Evolutionary conservation across 2,113 vertebrate species (phyloP).

Genomic region (Macheiramphus alcinus): DNA sequence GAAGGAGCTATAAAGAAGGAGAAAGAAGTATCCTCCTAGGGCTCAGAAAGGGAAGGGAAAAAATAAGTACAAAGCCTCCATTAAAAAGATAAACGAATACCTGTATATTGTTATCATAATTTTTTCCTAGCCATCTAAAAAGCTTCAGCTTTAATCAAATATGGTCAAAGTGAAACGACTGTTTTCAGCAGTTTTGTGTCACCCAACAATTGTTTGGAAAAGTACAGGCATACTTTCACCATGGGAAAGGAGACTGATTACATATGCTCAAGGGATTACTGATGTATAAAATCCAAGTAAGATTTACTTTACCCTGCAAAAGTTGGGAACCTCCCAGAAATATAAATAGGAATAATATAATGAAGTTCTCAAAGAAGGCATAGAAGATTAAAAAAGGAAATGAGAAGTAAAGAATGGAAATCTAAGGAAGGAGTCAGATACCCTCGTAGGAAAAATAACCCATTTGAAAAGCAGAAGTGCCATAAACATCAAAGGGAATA

Average conservation of each 20-base stretch:
- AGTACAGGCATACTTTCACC: neutral
- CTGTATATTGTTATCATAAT: neutral
- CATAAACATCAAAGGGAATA: neutral
- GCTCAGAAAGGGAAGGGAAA: neutral
- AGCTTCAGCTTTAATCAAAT: neutral
- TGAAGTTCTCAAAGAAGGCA: neutral
- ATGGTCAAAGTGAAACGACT: neutral
- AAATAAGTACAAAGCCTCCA: neutral
- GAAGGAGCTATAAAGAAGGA: neutral
- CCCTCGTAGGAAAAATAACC: neutral
- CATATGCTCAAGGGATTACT: neutral
- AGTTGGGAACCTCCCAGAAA: neutral
- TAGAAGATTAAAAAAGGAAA: neutral
- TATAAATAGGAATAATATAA: neutral
- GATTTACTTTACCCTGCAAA: neutral
- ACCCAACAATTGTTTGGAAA: neutral
- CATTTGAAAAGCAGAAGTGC: neutral
- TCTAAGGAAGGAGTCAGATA: neutral
- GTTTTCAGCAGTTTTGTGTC: neutral
- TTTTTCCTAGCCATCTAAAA: neutral
- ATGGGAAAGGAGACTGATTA: neutral
- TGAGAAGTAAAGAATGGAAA: neutral
- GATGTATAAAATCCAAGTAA: neutral
- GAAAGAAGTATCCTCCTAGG: neutral
- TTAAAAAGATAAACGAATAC: neutral